Evolutionary conservation across 2,888 invertebrate species (phyloP), one percentile per base, ranked within the genome.

Genomic region (Salpingus planirostris): DNA sequence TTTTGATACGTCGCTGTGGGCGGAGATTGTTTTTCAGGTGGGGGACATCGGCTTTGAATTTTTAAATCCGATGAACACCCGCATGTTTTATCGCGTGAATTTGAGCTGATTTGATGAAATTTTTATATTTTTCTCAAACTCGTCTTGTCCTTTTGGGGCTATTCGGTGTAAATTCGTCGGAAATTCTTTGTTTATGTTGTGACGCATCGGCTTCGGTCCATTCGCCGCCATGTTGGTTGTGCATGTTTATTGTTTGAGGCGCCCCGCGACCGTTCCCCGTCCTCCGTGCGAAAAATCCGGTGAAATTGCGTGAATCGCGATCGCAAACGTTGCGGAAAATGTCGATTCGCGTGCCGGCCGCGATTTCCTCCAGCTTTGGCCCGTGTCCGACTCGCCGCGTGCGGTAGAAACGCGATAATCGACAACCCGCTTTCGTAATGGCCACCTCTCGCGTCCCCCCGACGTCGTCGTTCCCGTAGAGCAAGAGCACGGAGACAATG

Each of bases 381-480:
- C n/a, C 30, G 15, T 18, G 8, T 5, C 3, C 7, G 24, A n/a
- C 13, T 7, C 21, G 28, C 6, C 8, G 13, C 11, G 12, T 8
- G 13, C 27, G n/a, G 14, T 31, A 15, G 32, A 36, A n/a, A n/a
- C n/a, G n/a, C n/a, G 30, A 38, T 44, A 44, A 42, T 44, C 36
- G 28, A 37, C 37, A 34, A 27, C 36, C 40, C 43, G 66, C 67
- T 68, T 70, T 68, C 67, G 66, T 70, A 71, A 74, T 74, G 74
- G 74, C 74, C 71, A 71, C 69, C 70, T 71, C 71, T 72, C 72
- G 73, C 73, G 73, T 74, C 73, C 74, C 76, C 74, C 74, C 70
- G 73, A 70, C 70, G 70, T 70, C 67, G 36, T 70, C n/a, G n/a
- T n/a, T n/a, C n/a, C n/a, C n/a, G n/a, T n/a, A n/a, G n/a, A n/a